Conservation (phyloP, 2,888 invertebrate genomes). For the Hydriomena furcata region DNA sequence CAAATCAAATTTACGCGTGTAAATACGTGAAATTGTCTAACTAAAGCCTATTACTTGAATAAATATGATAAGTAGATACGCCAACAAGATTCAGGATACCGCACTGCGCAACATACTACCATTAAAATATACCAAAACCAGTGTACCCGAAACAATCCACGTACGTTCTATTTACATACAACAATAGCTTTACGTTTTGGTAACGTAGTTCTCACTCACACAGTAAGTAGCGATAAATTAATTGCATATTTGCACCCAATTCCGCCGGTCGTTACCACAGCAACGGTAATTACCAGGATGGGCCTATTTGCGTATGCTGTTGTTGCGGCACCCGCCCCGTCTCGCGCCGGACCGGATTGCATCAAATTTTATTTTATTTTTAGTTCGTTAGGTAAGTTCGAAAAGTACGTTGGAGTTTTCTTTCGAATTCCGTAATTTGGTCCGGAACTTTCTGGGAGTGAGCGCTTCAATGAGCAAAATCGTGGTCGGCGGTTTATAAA, state of each 20-base stretch:
- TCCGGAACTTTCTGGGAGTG: slow-evolving; percentile 56
- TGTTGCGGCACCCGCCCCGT: slow-evolving; percentile 30
- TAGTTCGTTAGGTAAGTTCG: slow-evolving; percentile 56
- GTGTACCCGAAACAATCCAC: slow-evolving; percentile 60
- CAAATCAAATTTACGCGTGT: slow-evolving; percentile 16
- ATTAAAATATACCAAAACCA: slow-evolving; percentile 71
- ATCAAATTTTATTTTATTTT: slow-evolving; percentile 55
- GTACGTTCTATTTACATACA: slow-evolving; percentile 56
- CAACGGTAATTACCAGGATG: slow-evolving; percentile 38
- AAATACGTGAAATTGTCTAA: slow-evolving; percentile 28
- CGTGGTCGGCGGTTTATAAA: slow-evolving; percentile 61
- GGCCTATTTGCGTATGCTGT: slow-evolving; percentile 42
- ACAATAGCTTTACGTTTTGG: slow-evolving; percentile 46
- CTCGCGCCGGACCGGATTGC: slow-evolving; percentile 39
- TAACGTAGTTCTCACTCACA: slow-evolving; percentile 42
- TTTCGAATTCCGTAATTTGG: slow-evolving; percentile 62
- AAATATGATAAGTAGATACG: slow-evolving; percentile 27
- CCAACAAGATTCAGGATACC: slow-evolving; percentile 49
- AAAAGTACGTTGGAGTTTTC: slow-evolving; percentile 49
- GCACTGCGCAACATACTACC: slow-evolving; percentile 64
- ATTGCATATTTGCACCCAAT: slow-evolving; percentile 38
- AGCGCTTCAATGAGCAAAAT: slow-evolving; percentile 57
- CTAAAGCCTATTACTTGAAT: slow-evolving; percentile 29
- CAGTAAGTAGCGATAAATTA: slow-evolving; percentile 39
- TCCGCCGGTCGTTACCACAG: slow-evolving; percentile 30